Base-by-base conservation (phyloP, 1,140 invertebrate genomes). In the Cydia splendana region DNA sequence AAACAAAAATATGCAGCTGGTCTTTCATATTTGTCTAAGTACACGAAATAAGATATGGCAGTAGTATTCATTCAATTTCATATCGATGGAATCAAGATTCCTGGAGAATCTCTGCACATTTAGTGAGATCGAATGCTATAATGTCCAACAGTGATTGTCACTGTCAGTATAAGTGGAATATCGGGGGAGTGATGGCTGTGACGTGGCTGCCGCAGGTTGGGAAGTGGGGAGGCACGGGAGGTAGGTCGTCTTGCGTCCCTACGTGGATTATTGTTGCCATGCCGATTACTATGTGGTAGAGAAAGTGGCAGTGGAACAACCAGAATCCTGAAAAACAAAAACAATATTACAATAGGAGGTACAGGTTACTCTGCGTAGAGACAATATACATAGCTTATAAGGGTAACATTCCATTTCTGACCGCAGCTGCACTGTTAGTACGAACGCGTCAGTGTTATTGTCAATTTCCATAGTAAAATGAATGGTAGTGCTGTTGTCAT, bases 251-350 rank as follows among this genome's bases (percentile, higher is more conserved):
- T 82, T 95, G 94, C 5, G 95, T 96, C 34, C 96, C 96, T 73
- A 97, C 95, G 84, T 96, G 96, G 53, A 97, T 88, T 24, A 97
- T 94, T 75, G 96, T 85, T 87, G 96, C 95, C 96, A 96, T 97
- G 83, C 96, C 96, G 79, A 96, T 96, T 1, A 95, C 94, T 85
- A 96, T 96, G 86, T 97, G 96, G 88, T 96, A 96, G 30, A 96
- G 94, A 89, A 97, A 96, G 85, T 97, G 96, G 87, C 96, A 97
- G 87, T 97, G 96, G 93, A 97, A 96, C 48, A 97, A 88, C 96
- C 96, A 97, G 86, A 95, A 96, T 74, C 96, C 96, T 95, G 89
- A 75, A 94, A 94, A 78, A 74, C 77, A 80, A 81, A 78, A 73
- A 42, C 38, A 42, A 42, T 10, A 78, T 75, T 78, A 65, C 65